A percentile compares a stretch with the other conserved stretches of the same genome.
These are phyloP conservation scores for Scolopax bukidnonensis DNA, from an alignment of 2,797 vertebrate species.

Conservation along the genomic window DNA sequence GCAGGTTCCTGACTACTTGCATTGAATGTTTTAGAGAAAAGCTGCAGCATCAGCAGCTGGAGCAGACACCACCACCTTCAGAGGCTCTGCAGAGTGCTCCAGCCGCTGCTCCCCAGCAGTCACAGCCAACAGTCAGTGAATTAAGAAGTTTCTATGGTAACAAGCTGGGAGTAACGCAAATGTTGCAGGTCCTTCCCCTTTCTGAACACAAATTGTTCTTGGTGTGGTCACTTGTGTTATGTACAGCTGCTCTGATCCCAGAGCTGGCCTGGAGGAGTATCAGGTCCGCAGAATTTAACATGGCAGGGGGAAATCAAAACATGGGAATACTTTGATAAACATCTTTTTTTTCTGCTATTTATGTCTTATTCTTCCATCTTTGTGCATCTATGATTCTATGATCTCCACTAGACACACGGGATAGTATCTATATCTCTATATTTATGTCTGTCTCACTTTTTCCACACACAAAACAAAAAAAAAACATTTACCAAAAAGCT, in stretches of 20 bases:
- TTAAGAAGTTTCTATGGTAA: neutral
- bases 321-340: neutral
- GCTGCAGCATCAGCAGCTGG: neutral
- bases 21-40: neutral
- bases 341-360: neutral
- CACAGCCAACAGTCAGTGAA: neutral
- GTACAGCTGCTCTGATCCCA: neutral
- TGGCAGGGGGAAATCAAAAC: neutral
- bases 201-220: neutral
- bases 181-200: neutral
- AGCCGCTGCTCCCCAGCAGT: neutral
- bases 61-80: neutral
- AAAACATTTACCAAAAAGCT: neutral
- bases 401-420: neutral
- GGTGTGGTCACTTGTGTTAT: rapidly evolving
- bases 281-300: neutral
- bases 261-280: neutral
- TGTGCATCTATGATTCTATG: neutral
- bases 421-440: neutral
- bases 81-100: neutral
- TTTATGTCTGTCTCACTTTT: neutral
- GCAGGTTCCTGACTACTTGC: neutral
- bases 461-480: neutral
- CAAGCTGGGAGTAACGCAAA: neutral
- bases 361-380: neutral